Percentiles rank a stretch among this genome's conserved stretches.
Conservation (phyloP, 2,888 invertebrate genomes). For the Bimastos eiseni region DNA sequence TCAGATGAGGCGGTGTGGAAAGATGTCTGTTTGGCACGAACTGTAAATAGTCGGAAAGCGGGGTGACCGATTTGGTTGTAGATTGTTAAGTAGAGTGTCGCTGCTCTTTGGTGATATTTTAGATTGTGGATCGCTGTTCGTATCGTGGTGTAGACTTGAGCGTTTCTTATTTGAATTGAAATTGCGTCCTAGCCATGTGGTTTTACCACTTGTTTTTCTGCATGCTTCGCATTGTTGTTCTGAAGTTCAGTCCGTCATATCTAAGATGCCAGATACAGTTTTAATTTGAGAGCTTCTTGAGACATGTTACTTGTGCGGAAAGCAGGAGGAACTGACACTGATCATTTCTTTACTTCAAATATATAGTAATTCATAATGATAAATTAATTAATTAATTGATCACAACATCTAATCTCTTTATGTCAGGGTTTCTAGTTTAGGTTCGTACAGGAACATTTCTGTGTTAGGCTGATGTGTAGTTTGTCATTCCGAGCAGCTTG, state of each 20-base stretch:
- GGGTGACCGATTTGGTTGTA: not conserved
- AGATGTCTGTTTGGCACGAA: not conserved
- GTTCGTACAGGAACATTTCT: not conserved
- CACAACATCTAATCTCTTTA: not conserved
- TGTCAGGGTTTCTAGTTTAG: not conserved
- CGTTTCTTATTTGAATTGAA: not conserved
- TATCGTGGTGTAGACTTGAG: not conserved
- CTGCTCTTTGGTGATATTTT: slow-evolving; percentile 4
- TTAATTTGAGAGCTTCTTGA: no score
- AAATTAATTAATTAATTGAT: slow-evolving; percentile 8
- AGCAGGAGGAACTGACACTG: not conserved
- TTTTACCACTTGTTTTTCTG: not conserved
- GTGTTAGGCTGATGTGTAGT: not conserved
- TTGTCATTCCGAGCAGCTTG: not conserved
- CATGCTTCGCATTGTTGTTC: not conserved
- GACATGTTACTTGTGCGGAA: not conserved
- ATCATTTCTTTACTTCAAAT: not conserved
- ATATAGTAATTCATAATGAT: not conserved
- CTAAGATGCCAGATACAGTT: not conserved
- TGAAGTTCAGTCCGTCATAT: slow-evolving; percentile 3
- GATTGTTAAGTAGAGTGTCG: not conserved
- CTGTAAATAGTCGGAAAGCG: not conserved
- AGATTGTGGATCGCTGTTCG: slow-evolving; percentile 13
- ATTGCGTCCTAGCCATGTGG: not conserved
- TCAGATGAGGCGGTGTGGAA: not conserved